Conservation (phyloP, 2,888 invertebrate species). For the Zaprionus obscuricornis region DNA sequence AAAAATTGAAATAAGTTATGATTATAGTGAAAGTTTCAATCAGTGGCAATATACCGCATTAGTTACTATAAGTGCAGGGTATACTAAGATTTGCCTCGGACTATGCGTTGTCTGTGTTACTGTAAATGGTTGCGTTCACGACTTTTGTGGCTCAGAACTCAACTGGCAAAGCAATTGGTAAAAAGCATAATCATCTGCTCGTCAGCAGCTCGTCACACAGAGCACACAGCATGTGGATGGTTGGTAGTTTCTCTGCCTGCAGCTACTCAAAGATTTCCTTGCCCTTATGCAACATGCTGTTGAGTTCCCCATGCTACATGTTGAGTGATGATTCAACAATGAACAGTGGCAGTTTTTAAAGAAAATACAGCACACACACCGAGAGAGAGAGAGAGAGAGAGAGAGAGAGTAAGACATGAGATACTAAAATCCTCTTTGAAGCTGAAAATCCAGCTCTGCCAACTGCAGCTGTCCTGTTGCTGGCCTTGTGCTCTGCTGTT, state of each 20-base stretch:
- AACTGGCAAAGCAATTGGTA: conserved; percentile 55
- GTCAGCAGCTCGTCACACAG: conserved; percentile 66
- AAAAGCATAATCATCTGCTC: conserved; percentile 73
- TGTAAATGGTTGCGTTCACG: too few relatives aligned
- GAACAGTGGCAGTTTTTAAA: conserved; percentile 70
- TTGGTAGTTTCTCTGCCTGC: conserved; percentile 23
- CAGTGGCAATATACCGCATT: too few relatives aligned
- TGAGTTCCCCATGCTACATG: not conserved
- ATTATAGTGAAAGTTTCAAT: too few relatives aligned
- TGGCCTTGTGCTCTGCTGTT: conserved; percentile 6
- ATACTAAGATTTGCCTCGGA: too few relatives aligned
- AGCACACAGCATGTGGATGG: conserved; percentile 52
- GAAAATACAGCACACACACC: conserved; percentile 3
- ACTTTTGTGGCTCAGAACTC: conserved; percentile 19
- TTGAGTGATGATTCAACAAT: conserved; percentile 75
- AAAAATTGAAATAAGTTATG: conserved; percentile 39
- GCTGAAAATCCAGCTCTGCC: conserved; percentile 33
- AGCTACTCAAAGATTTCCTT: conserved; percentile 29
- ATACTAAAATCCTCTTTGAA: conserved; percentile 41
- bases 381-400: conserved; percentile 2
- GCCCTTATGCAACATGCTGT: not conserved
- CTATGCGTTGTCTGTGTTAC: too few relatives aligned
- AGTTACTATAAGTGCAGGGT: too few relatives aligned
- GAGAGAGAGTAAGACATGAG: not conserved
- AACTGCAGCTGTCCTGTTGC: conserved; percentile 41